Conservation (phyloP, 2,888 invertebrate species). For the Chirona hameri region DNA sequence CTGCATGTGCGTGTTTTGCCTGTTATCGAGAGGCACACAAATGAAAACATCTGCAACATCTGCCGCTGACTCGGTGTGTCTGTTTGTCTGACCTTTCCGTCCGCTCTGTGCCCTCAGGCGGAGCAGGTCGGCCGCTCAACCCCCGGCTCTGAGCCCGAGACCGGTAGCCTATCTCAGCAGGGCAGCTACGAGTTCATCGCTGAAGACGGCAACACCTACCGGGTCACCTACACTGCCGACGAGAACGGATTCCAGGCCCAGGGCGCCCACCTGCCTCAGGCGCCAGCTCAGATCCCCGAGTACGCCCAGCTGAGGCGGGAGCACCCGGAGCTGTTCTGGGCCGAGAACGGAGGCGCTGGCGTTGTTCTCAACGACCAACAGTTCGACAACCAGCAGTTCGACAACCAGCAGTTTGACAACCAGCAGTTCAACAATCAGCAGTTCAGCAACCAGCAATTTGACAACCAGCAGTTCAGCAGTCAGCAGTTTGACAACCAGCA, state of each 20-base stretch:
- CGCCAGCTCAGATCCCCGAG: constrained; percentile 1
- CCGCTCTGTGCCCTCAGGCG: background rate
- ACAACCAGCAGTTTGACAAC: background rate
- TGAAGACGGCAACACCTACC: background rate
- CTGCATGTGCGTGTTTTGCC: too few species aligned
- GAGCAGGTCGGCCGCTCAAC: background rate
- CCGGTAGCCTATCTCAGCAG: background rate
- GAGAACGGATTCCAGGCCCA: background rate
- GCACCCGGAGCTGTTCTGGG: constrained; percentile 5
- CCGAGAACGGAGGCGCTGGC: background rate
- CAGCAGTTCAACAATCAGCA: background rate
- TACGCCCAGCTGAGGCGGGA: background rate
- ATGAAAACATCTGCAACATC: too few species aligned
- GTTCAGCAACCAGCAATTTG: background rate
- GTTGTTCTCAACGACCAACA: background rate
- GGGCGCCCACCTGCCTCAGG: background rate
- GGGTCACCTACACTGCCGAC: background rate
- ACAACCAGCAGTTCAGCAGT: too few species aligned
- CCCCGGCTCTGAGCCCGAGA: background rate
- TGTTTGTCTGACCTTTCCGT: too few species aligned
- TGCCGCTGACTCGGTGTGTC: background rate
- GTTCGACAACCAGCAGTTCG: background rate
- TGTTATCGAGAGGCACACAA: too few species aligned
- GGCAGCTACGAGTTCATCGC: background rate
- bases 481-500: background rate